phyloP scores from a whole-genome alignment of 2,113 vertebrate genomes.

The Tachuris rubrigastra region DNA sequence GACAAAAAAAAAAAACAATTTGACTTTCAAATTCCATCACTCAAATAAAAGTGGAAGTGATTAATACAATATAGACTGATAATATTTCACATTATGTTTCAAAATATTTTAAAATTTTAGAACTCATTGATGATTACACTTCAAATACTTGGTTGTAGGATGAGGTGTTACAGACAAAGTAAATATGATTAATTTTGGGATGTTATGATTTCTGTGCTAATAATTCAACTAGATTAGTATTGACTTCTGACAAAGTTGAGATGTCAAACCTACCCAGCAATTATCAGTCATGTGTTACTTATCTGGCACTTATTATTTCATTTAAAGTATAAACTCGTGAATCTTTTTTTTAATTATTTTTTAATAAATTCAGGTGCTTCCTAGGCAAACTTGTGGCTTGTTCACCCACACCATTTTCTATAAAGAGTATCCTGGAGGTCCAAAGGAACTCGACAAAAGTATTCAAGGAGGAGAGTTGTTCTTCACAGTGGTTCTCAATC shows the following conservation, averaged over 20 bases:
- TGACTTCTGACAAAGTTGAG: not conserved
- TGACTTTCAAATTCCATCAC: not conserved
- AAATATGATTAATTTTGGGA: not conserved
- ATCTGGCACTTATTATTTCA: not conserved
- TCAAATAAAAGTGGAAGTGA: not conserved
- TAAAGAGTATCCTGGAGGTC: slow-evolving; percentile 95
- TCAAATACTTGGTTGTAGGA: not conserved
- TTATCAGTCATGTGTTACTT: not conserved
- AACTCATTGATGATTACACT: not conserved
- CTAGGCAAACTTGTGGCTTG: slow-evolving; percentile 94
- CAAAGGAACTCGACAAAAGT: slow-evolving; percentile 94
- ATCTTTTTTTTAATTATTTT: not conserved
- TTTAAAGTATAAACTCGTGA: not conserved
- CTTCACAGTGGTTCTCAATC: slow-evolving; percentile 93
- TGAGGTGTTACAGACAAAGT: not conserved
- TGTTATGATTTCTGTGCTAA: not conserved
- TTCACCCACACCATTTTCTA: slow-evolving; percentile 99
- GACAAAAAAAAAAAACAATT: not conserved
- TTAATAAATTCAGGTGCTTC: slow-evolving; percentile 84
- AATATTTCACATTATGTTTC: not conserved
- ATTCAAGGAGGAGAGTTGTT: slow-evolving; percentile 95
- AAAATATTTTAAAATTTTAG: not conserved
- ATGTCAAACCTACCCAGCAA: not conserved
- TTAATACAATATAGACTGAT: not conserved
- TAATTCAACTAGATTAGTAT: not conserved